These are phyloP conservation scores for Poecilia wingei DNA, from an alignment of 2,797 vertebrate genomes.

Conservation along the genomic window DNA sequence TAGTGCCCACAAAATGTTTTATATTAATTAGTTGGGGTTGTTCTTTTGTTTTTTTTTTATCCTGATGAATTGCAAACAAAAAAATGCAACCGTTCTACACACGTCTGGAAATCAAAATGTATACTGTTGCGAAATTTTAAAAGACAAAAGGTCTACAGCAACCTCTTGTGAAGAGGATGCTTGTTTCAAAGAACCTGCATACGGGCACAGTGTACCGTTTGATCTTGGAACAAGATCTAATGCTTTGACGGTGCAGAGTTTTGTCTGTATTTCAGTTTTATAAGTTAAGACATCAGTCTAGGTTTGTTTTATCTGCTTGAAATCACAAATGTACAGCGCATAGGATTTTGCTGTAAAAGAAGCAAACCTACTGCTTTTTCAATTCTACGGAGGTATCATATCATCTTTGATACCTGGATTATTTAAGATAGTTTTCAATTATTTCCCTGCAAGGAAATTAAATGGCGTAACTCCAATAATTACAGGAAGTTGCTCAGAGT, in stretches of 20 bases:
- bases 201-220: neutral
- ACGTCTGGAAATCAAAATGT: neutral
- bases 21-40: slow-evolving; percentile 7
- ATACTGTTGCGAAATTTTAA: neutral
- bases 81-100: neutral
- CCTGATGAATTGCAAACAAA: neutral
- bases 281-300: neutral
- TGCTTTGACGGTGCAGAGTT: slow-evolving; percentile 3
- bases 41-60: neutral
- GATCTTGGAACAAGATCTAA: slow-evolving; percentile 2
- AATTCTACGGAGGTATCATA: neutral
- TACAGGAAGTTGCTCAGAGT: neutral
- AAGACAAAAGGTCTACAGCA: neutral
- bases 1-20: slow-evolving; percentile 27
- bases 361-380: neutral
- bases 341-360: neutral
- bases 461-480: neutral
- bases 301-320: neutral
- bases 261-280: neutral
- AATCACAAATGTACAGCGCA: neutral
- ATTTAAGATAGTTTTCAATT: neutral
- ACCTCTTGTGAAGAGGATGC: slow-evolving; percentile 1
- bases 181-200: slow-evolving; percentile 2
- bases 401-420: neutral
- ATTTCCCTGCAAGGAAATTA: neutral